These are phyloP conservation scores for Manacus vitellinus DNA, from an alignment of 2,113 vertebrate genomes.

Conservation along the genomic window DNA sequence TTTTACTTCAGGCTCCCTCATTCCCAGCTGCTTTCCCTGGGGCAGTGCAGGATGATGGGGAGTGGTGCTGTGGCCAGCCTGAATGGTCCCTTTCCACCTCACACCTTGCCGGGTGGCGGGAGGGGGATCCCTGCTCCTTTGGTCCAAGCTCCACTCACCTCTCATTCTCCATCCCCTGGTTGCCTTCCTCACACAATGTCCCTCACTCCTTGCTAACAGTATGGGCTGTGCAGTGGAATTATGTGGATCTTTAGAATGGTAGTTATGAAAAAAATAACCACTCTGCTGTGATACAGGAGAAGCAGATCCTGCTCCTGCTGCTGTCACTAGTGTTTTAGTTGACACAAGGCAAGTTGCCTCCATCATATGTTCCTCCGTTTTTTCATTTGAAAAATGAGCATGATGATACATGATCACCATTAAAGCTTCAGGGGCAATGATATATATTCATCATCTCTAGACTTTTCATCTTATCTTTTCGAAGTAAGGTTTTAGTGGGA, in stretches of 20 bases:
- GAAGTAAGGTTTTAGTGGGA: neutral
- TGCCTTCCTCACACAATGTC: neutral
- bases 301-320: neutral
- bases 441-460: neutral
- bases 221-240: neutral
- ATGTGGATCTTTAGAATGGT: neutral
- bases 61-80: fast-evolving
- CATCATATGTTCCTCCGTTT: neutral
- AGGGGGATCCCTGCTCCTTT: neutral
- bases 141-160: fast-evolving
- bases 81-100: neutral
- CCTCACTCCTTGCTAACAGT: fast-evolving
- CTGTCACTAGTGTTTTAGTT: neutral
- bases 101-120: fast-evolving
- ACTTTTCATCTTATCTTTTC: neutral
- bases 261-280: neutral
- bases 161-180: neutral
- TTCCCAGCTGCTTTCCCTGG: neutral
- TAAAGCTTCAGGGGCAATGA: neutral
- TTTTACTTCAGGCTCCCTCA: neutral
- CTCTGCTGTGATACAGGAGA: neutral
- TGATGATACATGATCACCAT: neutral
- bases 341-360: neutral
- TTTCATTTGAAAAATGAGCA: neutral
- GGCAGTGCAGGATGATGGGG: neutral